Base-by-base conservation (phyloP, 1,140 invertebrate species). In the Aphis gossypii region DNA sequence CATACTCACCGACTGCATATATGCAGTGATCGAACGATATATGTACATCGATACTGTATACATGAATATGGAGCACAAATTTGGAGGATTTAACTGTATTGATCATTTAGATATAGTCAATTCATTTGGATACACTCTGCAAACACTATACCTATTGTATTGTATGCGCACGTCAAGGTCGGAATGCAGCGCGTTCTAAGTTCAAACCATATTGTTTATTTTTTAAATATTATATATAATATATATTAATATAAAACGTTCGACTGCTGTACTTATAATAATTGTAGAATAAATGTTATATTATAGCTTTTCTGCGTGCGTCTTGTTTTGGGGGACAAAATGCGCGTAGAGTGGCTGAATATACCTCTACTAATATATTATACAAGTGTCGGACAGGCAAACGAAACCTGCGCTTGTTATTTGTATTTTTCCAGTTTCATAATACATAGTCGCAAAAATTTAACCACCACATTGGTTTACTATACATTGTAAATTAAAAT, bases 241-340 rank as follows among this genome's bases (percentile, higher is more conserved):
- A 54, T 20, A 54, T 54, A 54, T 0, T 54, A 56, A 56, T 56
- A 25, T 25, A 25, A 56, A 9, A 56, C 1, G 54, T 56, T 60
- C 56, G 25, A 30, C 56, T 11, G 9, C 9, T 11, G 56, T 60
- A 30, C 30, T 2, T 60, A 30, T 60, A 60, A 51, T 51, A 51
- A 48, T 41, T 41, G 38, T 14, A 48, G 44, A 46, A 46, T 46
- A 46, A 46, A 46, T 46, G 14, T 18, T 84, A 86, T 46, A 25
- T 18, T 30, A 2, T 30, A 44, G 76, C 30, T 41, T 93, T 25
- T 86, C 48, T 86, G 56, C 9, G 18, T 93, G 60, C 30, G 48
- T 83, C 56, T 93, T 51, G 68, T 93, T 93, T 46, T 86, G 56
- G 91, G 91, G 91, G 82, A 84, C 82, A 86, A 93, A 68, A n/a